Evolutionary conservation across 2,797 vertebrate genomes (phyloP).

Genomic region (Crax fasciolata): DNA sequence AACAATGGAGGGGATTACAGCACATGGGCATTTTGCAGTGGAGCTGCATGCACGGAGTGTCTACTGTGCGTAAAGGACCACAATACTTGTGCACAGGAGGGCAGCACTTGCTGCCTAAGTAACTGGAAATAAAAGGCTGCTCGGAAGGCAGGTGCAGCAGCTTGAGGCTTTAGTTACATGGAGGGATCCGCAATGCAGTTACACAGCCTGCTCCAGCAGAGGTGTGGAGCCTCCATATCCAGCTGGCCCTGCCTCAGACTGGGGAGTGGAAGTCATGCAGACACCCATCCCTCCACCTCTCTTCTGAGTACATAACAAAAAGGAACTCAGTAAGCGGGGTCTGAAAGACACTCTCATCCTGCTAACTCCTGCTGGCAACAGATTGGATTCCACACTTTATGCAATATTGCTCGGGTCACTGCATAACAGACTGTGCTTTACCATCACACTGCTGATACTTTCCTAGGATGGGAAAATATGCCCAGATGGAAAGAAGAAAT

Average conservation of each 20-base stretch:
- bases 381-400: background rate
- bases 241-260: too few relatives aligned
- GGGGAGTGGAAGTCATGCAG: background rate
- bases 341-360: background rate
- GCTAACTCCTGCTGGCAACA: background rate
- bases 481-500: background rate
- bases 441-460: background rate
- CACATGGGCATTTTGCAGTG: accelerated
- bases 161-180: background rate
- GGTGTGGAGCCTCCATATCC: background rate
- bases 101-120: background rate
- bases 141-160: background rate
- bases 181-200: background rate
- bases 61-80: background rate
- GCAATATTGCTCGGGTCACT: background rate
- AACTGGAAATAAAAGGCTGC: background rate
- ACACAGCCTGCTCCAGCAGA: background rate
- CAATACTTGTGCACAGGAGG: background rate
- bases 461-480: background rate
- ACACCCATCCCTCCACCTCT: background rate
- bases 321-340: background rate
- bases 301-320: background rate
- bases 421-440: background rate
- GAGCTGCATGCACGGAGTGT: background rate
- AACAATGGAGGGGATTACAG: background rate